phyloP scores from a whole-genome alignment of 2,888 invertebrate genomes.

The Hyppa rectilinea region DNA sequence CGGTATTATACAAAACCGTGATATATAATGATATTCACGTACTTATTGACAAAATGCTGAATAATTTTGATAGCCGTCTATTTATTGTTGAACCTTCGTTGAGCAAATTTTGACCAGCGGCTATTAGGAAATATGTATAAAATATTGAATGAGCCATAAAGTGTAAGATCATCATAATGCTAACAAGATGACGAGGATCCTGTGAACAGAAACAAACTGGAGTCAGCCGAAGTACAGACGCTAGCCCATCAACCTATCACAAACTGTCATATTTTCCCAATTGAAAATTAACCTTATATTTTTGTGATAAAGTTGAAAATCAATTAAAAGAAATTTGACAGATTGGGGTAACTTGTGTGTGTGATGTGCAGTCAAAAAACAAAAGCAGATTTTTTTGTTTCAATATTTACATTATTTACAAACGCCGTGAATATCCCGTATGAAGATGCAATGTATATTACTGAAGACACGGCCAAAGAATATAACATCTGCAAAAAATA shows the following conservation, averaged over 20 bases:
- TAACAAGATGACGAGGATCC: background rate
- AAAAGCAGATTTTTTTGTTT: too few species aligned
- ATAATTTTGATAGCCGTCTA: constrained; percentile 28
- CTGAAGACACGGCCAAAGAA: constrained; percentile 4
- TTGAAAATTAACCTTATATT: too few species aligned
- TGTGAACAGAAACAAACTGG: background rate
- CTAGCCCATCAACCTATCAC: too few species aligned
- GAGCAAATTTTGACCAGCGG: constrained; percentile 38
- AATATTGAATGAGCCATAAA: constrained; percentile 6
- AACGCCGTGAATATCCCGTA: constrained; percentile 10
- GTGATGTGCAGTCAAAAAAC: too few species aligned
- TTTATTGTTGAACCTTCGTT: constrained; percentile 25
- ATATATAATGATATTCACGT: too few species aligned
- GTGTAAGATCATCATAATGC: background rate
- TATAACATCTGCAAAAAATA: constrained; percentile 38
- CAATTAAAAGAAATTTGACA: too few species aligned
- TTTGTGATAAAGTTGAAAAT: too few species aligned
- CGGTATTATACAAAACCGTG: too few species aligned
- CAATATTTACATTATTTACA: constrained; percentile 21
- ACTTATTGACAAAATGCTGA: constrained; percentile 26
- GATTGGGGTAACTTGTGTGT: too few species aligned
- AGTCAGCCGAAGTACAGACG: too few species aligned
- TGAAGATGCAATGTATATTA: background rate
- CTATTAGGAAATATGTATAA: constrained; percentile 9
- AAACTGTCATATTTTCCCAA: too few species aligned